phyloP scores from a whole-genome alignment of 2,113 vertebrate genomes.

The Cyprinodon tularosa region DNA sequence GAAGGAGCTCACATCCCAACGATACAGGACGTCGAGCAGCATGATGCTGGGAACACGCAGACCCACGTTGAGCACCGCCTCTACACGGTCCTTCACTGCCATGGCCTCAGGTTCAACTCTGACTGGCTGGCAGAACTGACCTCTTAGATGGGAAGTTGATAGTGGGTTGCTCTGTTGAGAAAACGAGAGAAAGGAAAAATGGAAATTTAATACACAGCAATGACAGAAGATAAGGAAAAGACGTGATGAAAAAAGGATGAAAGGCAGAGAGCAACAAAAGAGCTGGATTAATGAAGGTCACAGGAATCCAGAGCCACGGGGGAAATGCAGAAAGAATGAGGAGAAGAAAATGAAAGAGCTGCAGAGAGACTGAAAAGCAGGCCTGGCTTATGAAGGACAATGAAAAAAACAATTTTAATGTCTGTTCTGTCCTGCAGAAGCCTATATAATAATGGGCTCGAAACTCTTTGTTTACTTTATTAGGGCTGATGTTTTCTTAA shows the following conservation, averaged over 20 bases:
- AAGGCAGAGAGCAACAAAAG: background rate
- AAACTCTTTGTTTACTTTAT: too few species aligned
- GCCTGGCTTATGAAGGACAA: background rate
- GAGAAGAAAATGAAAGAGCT: background rate
- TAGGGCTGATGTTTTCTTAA: too few species aligned
- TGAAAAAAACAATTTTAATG: background rate
- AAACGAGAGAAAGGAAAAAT: background rate
- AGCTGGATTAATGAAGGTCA: slow-evolving; percentile 9
- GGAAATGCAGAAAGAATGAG: background rate
- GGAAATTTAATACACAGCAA: background rate
- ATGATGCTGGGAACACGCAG: slow-evolving; percentile 97
- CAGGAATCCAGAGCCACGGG: slow-evolving; percentile 5
- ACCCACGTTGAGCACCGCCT: slow-evolving; percentile 97
- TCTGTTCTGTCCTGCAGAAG: background rate
- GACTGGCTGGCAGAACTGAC: slow-evolving; percentile 63
- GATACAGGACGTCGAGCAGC: slow-evolving; percentile 95
- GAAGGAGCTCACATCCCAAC: slow-evolving; percentile 98
- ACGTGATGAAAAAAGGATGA: slow-evolving; percentile 3
- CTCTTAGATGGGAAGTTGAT: slow-evolving; percentile 45
- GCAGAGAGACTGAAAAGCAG: background rate
- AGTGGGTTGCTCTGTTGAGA: slow-evolving; percentile 34
- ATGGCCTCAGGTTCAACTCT: slow-evolving; percentile 80
- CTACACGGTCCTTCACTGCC: slow-evolving; percentile 92
- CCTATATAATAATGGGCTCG: background rate
- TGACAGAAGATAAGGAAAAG: background rate